A percentile compares a stretch with the other conserved stretches of the same genome.
These are phyloP conservation scores for Labrus mixtus DNA, from an alignment of 2,113 vertebrate species.

Conservation along the genomic window DNA sequence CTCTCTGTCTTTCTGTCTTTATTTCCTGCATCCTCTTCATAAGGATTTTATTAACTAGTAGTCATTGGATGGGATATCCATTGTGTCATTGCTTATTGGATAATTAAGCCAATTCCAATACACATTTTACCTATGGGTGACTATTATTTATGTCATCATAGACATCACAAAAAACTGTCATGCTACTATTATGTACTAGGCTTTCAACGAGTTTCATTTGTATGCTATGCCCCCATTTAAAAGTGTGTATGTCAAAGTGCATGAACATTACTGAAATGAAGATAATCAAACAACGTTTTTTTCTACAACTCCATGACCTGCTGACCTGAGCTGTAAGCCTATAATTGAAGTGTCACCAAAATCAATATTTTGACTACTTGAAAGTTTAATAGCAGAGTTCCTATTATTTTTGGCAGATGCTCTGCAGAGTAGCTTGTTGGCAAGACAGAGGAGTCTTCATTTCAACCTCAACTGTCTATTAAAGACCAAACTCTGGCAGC, in stretches of 20 bases:
- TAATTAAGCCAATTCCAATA: slow-evolving; percentile 30
- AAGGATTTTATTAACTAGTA: slow-evolving; percentile 46
- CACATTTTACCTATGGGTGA: slow-evolving; percentile 3
- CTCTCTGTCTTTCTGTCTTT: slow-evolving; percentile 54
- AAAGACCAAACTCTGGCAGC: slow-evolving; percentile 28
- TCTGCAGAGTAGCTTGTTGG: slow-evolving; percentile 47
- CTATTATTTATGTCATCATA: neutral
- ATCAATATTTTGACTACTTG: slow-evolving; percentile 47
- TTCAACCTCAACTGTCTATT: slow-evolving; percentile 41
- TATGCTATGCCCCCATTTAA: neutral
- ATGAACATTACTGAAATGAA: neutral
- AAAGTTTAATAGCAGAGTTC: slow-evolving; percentile 51
- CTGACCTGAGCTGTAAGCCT: slow-evolving; percentile 24
- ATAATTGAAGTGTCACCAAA: slow-evolving; percentile 30
- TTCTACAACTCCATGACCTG: slow-evolving; percentile 15
- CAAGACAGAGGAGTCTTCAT: slow-evolving; percentile 39
- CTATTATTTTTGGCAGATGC: slow-evolving; percentile 64
- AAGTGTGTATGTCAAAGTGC: neutral
- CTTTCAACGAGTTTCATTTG: slow-evolving; percentile 7
- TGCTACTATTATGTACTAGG: slow-evolving; percentile 6
- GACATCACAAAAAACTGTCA: slow-evolving; percentile 8
- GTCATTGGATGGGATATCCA: slow-evolving; percentile 43
- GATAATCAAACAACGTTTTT: neutral
- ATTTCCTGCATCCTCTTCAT: slow-evolving; percentile 60
- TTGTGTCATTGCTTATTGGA: slow-evolving; percentile 15